These are phyloP conservation scores for Zaprionus tsacasi DNA, from an alignment of 1,140 invertebrate species.

Conservation along the genomic window DNA sequence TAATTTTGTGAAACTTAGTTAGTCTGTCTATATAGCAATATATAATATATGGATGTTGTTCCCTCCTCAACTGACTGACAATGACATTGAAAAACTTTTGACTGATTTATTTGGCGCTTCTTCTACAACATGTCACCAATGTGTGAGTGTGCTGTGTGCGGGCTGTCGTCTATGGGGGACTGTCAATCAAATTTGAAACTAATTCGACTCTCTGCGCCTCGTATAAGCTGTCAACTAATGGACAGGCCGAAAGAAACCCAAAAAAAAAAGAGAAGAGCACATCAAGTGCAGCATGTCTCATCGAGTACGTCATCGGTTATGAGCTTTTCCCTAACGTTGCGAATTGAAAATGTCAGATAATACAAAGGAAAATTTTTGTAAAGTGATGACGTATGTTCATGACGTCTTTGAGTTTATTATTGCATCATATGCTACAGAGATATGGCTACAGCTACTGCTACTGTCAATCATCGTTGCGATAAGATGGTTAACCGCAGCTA, in stretches of 20 bases:
- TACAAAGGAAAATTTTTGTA: background rate
- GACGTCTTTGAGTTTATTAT: slow-evolving; percentile 10
- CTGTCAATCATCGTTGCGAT: slow-evolving; percentile 23
- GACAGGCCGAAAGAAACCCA: background rate
- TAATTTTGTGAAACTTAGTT: too few species aligned
- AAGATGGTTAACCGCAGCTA: background rate
- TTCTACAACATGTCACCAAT: background rate
- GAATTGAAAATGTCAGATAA: slow-evolving; percentile 17
- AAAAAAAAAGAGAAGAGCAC: background rate
- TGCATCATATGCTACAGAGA: background rate
- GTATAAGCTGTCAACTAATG: slow-evolving; percentile 20
- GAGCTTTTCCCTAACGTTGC: slow-evolving; percentile 1
- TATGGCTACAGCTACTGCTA: background rate
- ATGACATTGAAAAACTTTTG: slow-evolving; percentile 24
- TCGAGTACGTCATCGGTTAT: slow-evolving; percentile 11
- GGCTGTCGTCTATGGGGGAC: background rate
- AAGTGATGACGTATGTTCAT: background rate
- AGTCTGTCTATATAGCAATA: too few species aligned
- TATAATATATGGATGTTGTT: too few species aligned
- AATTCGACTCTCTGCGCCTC: slow-evolving; percentile 17
- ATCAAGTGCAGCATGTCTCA: slow-evolving; percentile 18
- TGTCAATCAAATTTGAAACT: slow-evolving; percentile 31
- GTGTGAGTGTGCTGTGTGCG: too few species aligned
- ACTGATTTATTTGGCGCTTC: slow-evolving; percentile 36
- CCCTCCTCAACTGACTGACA: background rate